Conservation (phyloP, 1,140 invertebrate species). For the Rhagoletis pomonella region DNA sequence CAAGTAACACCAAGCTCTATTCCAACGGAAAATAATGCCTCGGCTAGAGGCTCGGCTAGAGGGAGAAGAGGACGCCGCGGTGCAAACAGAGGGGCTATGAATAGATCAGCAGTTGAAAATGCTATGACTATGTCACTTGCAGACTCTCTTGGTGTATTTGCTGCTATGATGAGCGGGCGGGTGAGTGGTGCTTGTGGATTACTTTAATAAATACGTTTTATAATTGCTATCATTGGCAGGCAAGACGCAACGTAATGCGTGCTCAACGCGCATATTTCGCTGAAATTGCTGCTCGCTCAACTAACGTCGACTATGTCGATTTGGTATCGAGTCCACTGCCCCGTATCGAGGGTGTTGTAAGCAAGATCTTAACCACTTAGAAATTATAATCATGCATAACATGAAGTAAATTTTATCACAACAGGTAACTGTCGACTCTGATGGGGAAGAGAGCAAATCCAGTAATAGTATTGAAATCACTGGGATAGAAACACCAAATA, state of each 20-base stretch:
- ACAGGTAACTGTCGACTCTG: conserved; percentile 65
- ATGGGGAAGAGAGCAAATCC: conserved; percentile 59
- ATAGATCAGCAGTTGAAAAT: background rate
- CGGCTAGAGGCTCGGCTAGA: conserved; percentile 13
- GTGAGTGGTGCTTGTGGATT: background rate
- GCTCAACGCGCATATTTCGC: conserved; percentile 56
- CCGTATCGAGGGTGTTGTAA: conserved; percentile 66
- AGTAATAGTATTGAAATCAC: background rate
- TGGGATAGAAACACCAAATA: background rate
- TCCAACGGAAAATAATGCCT: background rate
- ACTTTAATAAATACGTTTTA: background rate
- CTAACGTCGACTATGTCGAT: conserved; percentile 63
- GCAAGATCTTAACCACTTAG: background rate
- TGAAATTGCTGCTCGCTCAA: conserved; percentile 61
- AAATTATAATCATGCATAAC: background rate
- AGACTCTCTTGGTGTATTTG: background rate
- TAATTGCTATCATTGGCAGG: background rate
- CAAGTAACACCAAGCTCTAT: background rate
- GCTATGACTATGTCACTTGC: background rate
- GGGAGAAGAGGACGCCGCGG: conserved; percentile 33
- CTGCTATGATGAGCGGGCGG: background rate
- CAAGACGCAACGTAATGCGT: conserved; percentile 31
- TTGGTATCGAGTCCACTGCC: conserved; percentile 64
- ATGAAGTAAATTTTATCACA: background rate
- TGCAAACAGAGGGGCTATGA: background rate